Evolutionary conservation across 2,888 invertebrate species (phyloP).

Genomic region (Sesamia inferens): DNA sequence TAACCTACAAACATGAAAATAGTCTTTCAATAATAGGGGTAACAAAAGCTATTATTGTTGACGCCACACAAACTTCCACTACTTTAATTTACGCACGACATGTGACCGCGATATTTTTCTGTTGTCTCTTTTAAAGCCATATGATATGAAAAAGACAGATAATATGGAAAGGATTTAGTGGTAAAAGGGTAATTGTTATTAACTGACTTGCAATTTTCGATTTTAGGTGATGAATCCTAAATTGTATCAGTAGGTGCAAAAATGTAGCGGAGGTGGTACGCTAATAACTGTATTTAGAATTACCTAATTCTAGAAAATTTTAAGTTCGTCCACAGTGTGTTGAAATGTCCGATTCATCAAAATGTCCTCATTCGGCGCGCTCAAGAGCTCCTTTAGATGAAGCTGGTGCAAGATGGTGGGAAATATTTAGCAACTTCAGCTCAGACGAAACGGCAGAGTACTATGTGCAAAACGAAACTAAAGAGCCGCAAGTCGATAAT

Average conservation of each 20-base stretch:
- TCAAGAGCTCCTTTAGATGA: constrained; percentile 83
- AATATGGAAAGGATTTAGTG: constrained; percentile 4
- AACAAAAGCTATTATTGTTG: constrained; percentile 70
- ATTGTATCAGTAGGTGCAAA: constrained; percentile 61
- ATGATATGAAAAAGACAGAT: constrained; percentile 42
- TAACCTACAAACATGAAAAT: constrained; percentile 75
- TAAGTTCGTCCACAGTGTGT: not conserved
- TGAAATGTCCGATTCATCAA: constrained; percentile 71
- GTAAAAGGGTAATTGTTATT: constrained; percentile 52
- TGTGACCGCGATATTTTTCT: constrained; percentile 27
- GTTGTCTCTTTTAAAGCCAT: constrained; percentile 39
- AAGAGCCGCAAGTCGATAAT: constrained; percentile 45
- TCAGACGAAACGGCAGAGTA: constrained; percentile 42
- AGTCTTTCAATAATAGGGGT: constrained; percentile 64
- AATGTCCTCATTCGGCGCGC: constrained; percentile 76
- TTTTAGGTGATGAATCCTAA: constrained; percentile 37
- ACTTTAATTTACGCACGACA: constrained; percentile 37
- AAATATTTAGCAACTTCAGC: constrained; percentile 68
- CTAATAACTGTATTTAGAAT: not conserved
- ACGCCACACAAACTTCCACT: constrained; percentile 52
- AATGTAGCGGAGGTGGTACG: constrained; percentile 51
- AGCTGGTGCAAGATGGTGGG: constrained; percentile 79
- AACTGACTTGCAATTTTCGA: constrained; percentile 71
- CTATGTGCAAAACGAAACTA: constrained; percentile 59
- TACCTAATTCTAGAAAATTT: not conserved